Percentiles rank a stretch among this genome's conserved stretches.
These are phyloP conservation scores for Harpagoxenus sublaevis DNA, from an alignment of 2,888 invertebrate genomes.

Conservation along the genomic window DNA sequence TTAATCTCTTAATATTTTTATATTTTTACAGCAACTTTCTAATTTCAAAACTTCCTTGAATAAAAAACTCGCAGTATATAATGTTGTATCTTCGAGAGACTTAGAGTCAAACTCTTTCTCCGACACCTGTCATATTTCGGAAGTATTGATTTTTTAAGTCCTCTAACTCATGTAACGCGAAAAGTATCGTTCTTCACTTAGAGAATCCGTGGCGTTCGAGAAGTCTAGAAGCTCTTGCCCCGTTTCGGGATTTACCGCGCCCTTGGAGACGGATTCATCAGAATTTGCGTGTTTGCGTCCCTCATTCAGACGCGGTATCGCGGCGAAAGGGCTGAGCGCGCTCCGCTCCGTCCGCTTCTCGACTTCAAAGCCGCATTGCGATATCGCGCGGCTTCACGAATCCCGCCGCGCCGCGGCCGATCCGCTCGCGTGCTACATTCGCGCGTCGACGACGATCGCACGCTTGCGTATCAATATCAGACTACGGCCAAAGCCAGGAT, in stretches of 20 bases:
- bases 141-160: not conserved
- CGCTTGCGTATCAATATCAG: conserved; percentile 38
- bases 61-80: not conserved
- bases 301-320: conserved; percentile 43
- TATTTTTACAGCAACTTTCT: not conserved
- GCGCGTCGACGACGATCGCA: conserved; percentile 45
- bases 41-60: not conserved
- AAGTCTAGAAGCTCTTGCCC: not conserved
- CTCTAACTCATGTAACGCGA: not conserved
- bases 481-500: conserved; percentile 29
- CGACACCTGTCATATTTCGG: not conserved
- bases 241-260: not conserved
- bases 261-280: not conserved
- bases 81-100: not conserved
- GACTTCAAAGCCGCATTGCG: conserved; percentile 37
- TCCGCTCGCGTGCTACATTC: not conserved
- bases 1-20: not conserved
- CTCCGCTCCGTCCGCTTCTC: not conserved
- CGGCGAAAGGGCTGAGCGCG: conserved; percentile 21
- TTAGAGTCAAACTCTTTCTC: not conserved
- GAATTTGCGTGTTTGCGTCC: conserved; percentile 18
- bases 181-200: not conserved
- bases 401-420: not conserved
- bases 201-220: not conserved
- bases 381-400: conserved; percentile 43